A percentile compares a stretch with the other conserved stretches of the same genome.
Conservation (phyloP, 2,797 vertebrate genomes). For the Periophthalmus magnuspinnatus region DNA sequence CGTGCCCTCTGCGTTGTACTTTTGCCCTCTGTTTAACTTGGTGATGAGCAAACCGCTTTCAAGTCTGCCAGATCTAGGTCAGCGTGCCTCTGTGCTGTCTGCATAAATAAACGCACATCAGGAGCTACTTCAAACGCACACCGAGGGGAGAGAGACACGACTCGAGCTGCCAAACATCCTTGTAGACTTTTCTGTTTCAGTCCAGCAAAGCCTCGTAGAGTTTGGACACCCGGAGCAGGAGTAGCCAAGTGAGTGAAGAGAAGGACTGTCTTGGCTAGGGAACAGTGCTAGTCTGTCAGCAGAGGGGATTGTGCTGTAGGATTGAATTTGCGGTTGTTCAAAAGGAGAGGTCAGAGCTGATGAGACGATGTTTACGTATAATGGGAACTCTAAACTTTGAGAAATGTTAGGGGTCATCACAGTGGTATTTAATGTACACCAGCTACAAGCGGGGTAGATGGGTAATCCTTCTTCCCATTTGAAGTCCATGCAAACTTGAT, state of each 20-base stretch:
- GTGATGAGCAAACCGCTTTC: constrained; percentile 54
- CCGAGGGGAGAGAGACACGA: constrained; percentile 47
- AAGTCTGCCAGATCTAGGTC: constrained; percentile 67
- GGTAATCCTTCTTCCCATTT: no score
- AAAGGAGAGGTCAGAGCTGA: no score
- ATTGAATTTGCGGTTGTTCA: not conserved
- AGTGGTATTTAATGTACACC: no score
- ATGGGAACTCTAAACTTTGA: not conserved
- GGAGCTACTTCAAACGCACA: constrained; percentile 59
- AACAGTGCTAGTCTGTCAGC: not conserved
- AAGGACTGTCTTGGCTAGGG: not conserved
- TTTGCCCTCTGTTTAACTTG: constrained; percentile 66
- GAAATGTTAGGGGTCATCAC: not conserved
- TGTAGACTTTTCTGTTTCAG: constrained; percentile 41
- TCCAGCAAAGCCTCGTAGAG: constrained; percentile 27
- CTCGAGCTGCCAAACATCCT: constrained; percentile 40
- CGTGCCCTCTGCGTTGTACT: constrained; percentile 52
- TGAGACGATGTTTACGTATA: not conserved
- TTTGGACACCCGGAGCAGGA: constrained; percentile 25
- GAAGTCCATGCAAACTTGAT: no score
- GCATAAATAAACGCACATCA: constrained; percentile 69
- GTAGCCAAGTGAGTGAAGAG: not conserved
- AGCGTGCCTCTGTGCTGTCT: constrained; percentile 68
- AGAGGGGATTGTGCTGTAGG: not conserved
- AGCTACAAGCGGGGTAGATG: no score